phyloP scores from a whole-genome alignment of 2,888 invertebrate genomes.

The Trissolcus japonicus region DNA sequence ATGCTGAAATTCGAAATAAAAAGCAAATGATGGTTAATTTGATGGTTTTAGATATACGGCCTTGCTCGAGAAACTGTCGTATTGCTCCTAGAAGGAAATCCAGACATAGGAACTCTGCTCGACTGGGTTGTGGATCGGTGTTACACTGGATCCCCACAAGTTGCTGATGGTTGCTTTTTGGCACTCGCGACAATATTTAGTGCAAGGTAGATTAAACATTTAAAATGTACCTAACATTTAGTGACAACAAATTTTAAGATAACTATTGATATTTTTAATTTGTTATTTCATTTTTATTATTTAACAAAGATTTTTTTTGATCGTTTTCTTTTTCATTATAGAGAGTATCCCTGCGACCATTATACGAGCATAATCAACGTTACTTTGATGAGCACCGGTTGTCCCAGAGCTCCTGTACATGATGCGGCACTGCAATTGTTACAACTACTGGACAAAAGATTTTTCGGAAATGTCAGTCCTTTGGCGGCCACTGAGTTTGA shows the following conservation, averaged over 20 bases:
- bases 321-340: conserved; percentile 68
- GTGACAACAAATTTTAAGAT: background rate
- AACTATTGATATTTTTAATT: background rate
- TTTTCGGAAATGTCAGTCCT: conserved; percentile 90
- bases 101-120: conserved; percentile 91
- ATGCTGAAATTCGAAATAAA: background rate
- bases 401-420: conserved; percentile 93
- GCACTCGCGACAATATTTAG: conserved; percentile 97
- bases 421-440: conserved; percentile 95
- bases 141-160: conserved; percentile 92
- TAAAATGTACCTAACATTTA: background rate
- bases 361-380: conserved; percentile 98
- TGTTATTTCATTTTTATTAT: background rate
- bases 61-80: conserved; percentile 96
- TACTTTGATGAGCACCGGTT: conserved; percentile 96
- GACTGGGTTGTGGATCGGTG: conserved; percentile 99
- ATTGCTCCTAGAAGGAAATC: conserved; percentile 94
- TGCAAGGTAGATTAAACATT: conserved; percentile 82
- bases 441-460: conserved; percentile 94
- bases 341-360: conserved; percentile 98
- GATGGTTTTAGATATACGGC: conserved; percentile 84
- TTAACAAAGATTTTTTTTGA: background rate
- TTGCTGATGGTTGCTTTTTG: conserved; percentile 97
- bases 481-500: conserved; percentile 84
- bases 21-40: conserved; percentile 4